A percentile compares a stretch with the other conserved stretches of the same genome.
Evolutionary conservation across 2,797 vertebrate species (phyloP).

Genomic region (Phrynocephalus forsythii): DNA sequence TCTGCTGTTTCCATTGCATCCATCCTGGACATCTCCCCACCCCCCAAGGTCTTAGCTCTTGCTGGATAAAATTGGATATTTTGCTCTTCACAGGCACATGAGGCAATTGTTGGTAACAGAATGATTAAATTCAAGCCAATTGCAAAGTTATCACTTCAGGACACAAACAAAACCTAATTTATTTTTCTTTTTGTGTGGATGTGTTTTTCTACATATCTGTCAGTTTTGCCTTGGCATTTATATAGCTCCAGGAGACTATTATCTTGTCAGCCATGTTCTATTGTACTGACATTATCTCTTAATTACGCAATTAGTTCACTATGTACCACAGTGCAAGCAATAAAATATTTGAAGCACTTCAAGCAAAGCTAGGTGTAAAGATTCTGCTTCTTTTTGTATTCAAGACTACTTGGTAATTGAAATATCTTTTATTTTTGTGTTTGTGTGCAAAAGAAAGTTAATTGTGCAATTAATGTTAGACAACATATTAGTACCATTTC

Average conservation of each 20-base stretch:
- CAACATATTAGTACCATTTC: slow-evolving; percentile 48
- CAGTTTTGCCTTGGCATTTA: slow-evolving; percentile 71
- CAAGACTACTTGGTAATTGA: slow-evolving; percentile 58
- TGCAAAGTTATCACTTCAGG: slow-evolving; percentile 46
- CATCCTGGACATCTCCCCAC: not conserved
- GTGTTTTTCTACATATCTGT: slow-evolving; percentile 64
- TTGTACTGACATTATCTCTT: slow-evolving; percentile 79
- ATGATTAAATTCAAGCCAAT: slow-evolving; percentile 42
- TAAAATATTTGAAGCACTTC: slow-evolving; percentile 75
- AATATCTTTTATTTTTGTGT: slow-evolving; percentile 6
- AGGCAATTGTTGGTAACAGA: slow-evolving; percentile 13
- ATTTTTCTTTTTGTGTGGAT: slow-evolving; percentile 54
- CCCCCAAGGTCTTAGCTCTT: not conserved
- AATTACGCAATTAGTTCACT: slow-evolving; percentile 80
- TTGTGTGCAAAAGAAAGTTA: slow-evolving; percentile 37
- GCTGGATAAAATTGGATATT: not conserved
- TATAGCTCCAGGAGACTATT: slow-evolving; percentile 72
- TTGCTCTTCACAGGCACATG: not conserved
- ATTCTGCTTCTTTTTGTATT: slow-evolving; percentile 40
- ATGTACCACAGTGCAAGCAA: slow-evolving; percentile 71
- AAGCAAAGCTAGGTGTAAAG: slow-evolving; percentile 65
- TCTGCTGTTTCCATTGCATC: not conserved
- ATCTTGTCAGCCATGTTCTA: slow-evolving; percentile 79
- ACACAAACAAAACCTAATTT: slow-evolving; percentile 62
- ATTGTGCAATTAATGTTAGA: slow-evolving; percentile 48